Conservation (phyloP, 2,113 vertebrate species). For the Capra hircus region DNA sequence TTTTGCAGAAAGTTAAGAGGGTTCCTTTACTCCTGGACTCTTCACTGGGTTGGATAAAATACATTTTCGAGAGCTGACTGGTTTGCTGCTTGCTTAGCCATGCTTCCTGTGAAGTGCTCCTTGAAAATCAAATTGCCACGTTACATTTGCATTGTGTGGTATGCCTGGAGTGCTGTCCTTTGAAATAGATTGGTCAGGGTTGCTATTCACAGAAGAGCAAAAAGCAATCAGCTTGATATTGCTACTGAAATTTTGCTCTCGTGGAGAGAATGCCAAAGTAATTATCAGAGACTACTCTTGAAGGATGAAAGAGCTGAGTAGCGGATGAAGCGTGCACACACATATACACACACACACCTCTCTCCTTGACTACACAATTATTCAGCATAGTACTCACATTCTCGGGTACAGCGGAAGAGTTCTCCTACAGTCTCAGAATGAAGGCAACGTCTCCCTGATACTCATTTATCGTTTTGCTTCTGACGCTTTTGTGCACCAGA, state of each 20-base stretch:
- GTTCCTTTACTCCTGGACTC: not conserved
- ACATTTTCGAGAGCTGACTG: not conserved
- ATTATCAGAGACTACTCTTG: constrained; percentile 41
- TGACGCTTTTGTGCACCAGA: not conserved
- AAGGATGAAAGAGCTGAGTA: constrained; percentile 28
- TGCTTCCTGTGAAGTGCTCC: constrained; percentile 29
- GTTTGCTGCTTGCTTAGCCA: not conserved
- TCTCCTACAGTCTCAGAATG: not conserved
- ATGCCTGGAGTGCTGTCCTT: constrained; percentile 39
- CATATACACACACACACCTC: not conserved
- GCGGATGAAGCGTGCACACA: not conserved
- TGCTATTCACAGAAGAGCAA: constrained; percentile 48
- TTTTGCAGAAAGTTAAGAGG: not conserved
- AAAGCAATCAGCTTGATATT: constrained; percentile 28
- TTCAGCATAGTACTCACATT: constrained; percentile 4
- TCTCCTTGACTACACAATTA: constrained; percentile 34
- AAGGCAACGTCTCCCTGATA: not conserved
- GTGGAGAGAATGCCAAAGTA: constrained; percentile 36
- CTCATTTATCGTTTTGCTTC: not conserved
- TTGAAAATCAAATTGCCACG: constrained; percentile 65
- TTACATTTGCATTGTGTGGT: constrained; percentile 22
- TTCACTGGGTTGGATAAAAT: not conserved
- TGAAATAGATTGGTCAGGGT: constrained; percentile 48
- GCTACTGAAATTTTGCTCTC: constrained; percentile 23
- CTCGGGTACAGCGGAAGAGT: not conserved